Evolutionary conservation across 1,140 invertebrate genomes (phyloP).

Genomic region (Psix sp.): DNA sequence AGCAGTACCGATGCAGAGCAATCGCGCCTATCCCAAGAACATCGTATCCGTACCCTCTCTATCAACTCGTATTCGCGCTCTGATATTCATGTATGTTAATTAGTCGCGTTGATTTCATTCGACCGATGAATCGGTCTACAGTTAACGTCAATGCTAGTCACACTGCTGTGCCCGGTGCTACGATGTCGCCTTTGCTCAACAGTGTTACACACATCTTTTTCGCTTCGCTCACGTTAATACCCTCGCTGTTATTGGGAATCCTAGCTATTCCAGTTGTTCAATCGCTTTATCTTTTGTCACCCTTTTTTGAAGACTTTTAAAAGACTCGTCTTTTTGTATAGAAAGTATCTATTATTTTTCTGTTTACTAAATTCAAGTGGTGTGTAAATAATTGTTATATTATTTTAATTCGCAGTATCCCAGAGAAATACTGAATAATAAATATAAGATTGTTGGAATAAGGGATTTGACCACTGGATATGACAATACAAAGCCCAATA

Average conservation of each 20-base stretch:
- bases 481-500: constrained; percentile 85
- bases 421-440: constrained; percentile 81
- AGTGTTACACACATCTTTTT: constrained; percentile 62
- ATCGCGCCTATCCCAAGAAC: constrained; percentile 2
- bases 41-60: no score
- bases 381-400: neutral
- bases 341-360: neutral
- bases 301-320: constrained; percentile 63
- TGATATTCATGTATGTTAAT: constrained; percentile 49
- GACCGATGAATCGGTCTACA: constrained; percentile 10
- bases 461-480: constrained; percentile 94
- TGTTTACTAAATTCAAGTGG: constrained; percentile 1
- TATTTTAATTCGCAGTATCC: constrained; percentile 84
- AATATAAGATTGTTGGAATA: constrained; percentile 85
- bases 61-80: constrained; percentile 1
- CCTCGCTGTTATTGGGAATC: constrained; percentile 67
- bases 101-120: constrained; percentile 23
- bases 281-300: constrained; percentile 70
- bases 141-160: constrained; percentile 26
- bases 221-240: constrained; percentile 68
- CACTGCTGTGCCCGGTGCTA: constrained; percentile 31
- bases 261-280: constrained; percentile 67
- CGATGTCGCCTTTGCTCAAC: constrained; percentile 63
- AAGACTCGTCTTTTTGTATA: neutral
- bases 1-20: constrained; percentile 7